Base-by-base conservation (phyloP, 2,797 vertebrate genomes). In the Cossypha polioptera region DNA sequence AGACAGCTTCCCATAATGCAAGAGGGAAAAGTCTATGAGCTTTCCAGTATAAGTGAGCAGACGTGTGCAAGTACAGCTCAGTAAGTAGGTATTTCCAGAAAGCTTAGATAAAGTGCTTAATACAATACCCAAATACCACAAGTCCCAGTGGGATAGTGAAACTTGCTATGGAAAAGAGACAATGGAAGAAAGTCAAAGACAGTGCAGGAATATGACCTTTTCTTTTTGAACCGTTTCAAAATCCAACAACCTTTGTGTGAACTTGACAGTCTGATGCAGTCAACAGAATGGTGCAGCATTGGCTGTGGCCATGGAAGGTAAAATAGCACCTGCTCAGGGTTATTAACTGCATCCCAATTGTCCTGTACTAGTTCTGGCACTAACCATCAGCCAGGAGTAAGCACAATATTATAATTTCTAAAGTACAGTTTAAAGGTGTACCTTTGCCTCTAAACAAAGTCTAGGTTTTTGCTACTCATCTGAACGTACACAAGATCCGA, bases 51-150 rank as follows among this genome's bases (percentile, higher is more conserved):
- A 75, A 69, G 58, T 0, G 1, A 94, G 86, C 75, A 89, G 91
- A 92, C 54, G 62, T 55, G 72, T 55, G 11, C 42, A 54, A 94
- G 62, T 28, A 91, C 66, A 80, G 59, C 69, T 66, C 71, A 55
- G 13, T 75, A 78, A 91, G 73, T 45, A 80, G 72, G 81, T 57
- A 94, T 84, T 96, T 91, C 78, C 82, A 94, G 55, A 74, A 43
- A 91, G 75, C 82, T 95, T 79, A 85, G 57, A 80, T 74, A 72
- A 91, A 95, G 68, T 89, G 43, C 78, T 84, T 95, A 94, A 83
- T 75, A 74, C 15, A 43, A 62, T 93, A 65, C 68, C 81, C 86
- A 91, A 88, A 79, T 65, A 77, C 67, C 68, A 85, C 54, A 93
- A 72, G 51, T 83, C 66, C 81, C 92, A 43, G 17, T 36, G 75